A percentile compares a stretch with the other conserved stretches of the same genome.
Evolutionary conservation across 1,140 invertebrate genomes (phyloP).

Genomic region (Diuraphis noxia): DNA sequence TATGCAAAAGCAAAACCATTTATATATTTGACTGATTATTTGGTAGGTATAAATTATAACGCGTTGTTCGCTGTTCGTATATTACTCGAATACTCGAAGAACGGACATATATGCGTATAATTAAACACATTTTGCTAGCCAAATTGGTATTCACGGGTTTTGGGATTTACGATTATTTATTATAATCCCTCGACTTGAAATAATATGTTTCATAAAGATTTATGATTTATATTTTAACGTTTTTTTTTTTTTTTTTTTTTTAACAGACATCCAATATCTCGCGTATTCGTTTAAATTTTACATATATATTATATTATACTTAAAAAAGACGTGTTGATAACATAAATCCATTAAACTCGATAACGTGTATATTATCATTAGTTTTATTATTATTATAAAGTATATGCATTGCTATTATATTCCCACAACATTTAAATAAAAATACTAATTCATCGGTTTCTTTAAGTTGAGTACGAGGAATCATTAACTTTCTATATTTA

Average conservation of each 20-base stretch:
- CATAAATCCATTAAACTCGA: not conserved
- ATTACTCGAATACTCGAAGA: not conserved
- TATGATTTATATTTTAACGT: not conserved
- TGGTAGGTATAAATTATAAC: not conserved
- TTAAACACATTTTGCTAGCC: not conserved
- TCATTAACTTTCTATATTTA: not conserved
- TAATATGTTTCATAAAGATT: conserved; percentile 9
- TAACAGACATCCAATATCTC: not conserved
- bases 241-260: not conserved
- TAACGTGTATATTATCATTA: not conserved
- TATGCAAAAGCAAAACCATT: conserved; percentile 14
- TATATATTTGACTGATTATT: not conserved
- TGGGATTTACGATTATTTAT: not conserved
- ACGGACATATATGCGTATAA: not conserved
- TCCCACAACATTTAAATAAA: not conserved
- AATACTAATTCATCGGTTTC: not conserved
- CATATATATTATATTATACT: not conserved
- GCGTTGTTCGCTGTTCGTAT: not conserved
- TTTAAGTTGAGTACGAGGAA: not conserved
- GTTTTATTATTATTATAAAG: not conserved
- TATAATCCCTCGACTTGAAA: not conserved
- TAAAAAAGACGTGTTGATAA: not conserved
- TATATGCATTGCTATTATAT: not conserved
- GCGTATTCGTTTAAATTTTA: not conserved
- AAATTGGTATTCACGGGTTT: not conserved